These are phyloP conservation scores for Argyrosomus japonicus DNA, from an alignment of 2,113 vertebrate genomes.

Conservation along the genomic window DNA sequence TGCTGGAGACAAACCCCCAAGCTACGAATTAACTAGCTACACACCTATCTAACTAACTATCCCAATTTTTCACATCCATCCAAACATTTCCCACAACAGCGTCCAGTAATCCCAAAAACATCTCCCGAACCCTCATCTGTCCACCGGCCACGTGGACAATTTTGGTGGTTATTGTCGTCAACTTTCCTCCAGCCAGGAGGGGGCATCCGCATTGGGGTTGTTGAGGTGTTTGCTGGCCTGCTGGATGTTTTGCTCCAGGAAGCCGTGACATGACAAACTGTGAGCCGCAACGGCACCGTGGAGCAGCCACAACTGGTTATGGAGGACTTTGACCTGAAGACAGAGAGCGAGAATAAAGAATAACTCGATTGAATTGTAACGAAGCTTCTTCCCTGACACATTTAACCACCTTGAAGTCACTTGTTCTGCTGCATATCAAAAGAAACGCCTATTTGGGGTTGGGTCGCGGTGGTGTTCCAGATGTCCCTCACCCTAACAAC, in stretches of 20 bases:
- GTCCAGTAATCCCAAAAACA: background rate
- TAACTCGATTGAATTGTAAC: too few relatives aligned
- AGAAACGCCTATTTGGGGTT: too few relatives aligned
- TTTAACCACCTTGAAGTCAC: too few relatives aligned
- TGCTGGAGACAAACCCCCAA: background rate
- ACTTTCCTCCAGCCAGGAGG: constrained; percentile 93
- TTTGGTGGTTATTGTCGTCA: constrained; percentile 67
- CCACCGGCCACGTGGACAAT: accelerated
- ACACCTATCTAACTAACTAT: background rate
- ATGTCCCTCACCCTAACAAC: too few relatives aligned
- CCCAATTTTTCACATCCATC: background rate
- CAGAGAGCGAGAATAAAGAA: background rate
- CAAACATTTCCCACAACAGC: background rate
- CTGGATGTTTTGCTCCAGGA: constrained; percentile 88
- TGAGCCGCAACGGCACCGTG: constrained; percentile 90
- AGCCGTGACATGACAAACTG: constrained; percentile 89
- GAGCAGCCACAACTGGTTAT: constrained; percentile 90
- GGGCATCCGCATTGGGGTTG: constrained; percentile 80
- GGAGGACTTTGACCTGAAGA: constrained; percentile 92
- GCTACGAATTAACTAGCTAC: constrained; percentile 20
- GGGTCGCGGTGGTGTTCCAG: too few relatives aligned
- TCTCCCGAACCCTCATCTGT: background rate
- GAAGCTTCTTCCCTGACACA: too few relatives aligned
- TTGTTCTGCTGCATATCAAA: too few relatives aligned
- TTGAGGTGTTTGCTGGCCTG: constrained; percentile 85